Conservation (phyloP, 2,113 vertebrate genomes). For the Heliornis fulica region DNA sequence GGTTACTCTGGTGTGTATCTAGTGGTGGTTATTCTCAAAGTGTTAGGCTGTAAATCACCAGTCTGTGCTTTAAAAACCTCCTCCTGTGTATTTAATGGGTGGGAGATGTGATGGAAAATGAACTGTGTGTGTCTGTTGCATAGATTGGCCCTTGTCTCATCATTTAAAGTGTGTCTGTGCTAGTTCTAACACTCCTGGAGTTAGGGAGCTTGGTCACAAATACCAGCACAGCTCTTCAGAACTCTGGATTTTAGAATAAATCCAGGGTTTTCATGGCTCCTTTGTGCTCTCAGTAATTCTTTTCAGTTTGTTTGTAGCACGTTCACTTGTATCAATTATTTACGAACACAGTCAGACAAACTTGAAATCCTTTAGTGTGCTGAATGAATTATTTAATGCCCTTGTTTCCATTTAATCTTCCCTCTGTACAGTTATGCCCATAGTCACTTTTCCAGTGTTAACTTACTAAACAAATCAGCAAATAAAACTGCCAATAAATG, state of each 20-base stretch:
- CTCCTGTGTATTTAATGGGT: neutral
- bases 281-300: fast-evolving
- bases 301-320: neutral
- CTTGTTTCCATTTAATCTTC: slow-evolving; percentile 1
- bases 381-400: slow-evolving; percentile 20
- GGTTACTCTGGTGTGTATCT: neutral
- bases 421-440: neutral
- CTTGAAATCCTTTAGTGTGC: neutral
- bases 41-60: neutral
- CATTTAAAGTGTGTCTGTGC: neutral
- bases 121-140: fast-evolving
- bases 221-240: neutral
- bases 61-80: neutral
- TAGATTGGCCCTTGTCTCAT: neutral
- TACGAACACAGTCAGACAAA: neutral
- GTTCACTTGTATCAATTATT: neutral
- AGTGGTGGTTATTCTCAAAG: neutral
- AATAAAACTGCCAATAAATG: neutral
- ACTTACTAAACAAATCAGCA: neutral
- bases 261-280: neutral
- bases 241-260: neutral
- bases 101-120: neutral
- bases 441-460: neutral
- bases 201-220: fast-evolving
- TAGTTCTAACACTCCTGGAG: neutral